Evolutionary conservation across 2,888 invertebrate genomes (phyloP).

Genomic region (Caenorhabditis sp.): DNA sequence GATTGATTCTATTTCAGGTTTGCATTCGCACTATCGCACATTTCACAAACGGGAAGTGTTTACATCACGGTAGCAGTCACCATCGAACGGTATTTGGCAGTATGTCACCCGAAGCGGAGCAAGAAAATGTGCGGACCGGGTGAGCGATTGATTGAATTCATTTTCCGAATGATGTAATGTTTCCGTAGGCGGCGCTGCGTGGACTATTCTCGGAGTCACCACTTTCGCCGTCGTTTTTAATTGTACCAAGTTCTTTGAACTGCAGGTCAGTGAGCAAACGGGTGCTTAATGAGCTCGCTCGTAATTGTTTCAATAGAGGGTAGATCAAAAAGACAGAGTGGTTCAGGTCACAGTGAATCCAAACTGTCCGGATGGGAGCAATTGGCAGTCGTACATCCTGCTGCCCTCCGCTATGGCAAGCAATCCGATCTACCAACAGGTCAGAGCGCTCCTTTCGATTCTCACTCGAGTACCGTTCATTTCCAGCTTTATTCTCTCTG

Average conservation of each 20-base stretch:
- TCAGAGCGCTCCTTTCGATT: no score
- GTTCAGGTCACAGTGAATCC: conserved; percentile 69
- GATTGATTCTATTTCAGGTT: conserved; percentile 58
- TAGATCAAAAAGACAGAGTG: neutral
- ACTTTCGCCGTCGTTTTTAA: conserved; percentile 76
- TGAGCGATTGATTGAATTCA: conserved; percentile 9
- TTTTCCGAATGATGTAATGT: neutral
- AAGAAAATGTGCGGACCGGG: conserved; percentile 68
- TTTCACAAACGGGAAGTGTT: conserved; percentile 76
- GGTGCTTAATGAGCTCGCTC: neutral
- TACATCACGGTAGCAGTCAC: conserved; percentile 76
- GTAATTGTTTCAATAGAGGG: neutral
- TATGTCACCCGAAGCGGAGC: conserved; percentile 70
- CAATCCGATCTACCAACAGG: conserved; percentile 71
- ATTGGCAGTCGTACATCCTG: conserved; percentile 73
- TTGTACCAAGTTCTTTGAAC: conserved; percentile 76
- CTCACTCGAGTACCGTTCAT: no score
- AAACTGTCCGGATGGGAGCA: conserved; percentile 66
- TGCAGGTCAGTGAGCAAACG: conserved; percentile 63
- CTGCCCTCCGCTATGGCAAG: conserved; percentile 65
- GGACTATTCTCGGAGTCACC: conserved; percentile 74
- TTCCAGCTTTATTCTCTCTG: conserved; percentile 89
- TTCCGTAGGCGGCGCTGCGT: conserved; percentile 67
- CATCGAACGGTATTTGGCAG: conserved; percentile 75
- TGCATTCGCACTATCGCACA: conserved; percentile 75